Base-by-base conservation (phyloP, 2,113 vertebrate species). In the Dolichallabes microphthalmus region DNA sequence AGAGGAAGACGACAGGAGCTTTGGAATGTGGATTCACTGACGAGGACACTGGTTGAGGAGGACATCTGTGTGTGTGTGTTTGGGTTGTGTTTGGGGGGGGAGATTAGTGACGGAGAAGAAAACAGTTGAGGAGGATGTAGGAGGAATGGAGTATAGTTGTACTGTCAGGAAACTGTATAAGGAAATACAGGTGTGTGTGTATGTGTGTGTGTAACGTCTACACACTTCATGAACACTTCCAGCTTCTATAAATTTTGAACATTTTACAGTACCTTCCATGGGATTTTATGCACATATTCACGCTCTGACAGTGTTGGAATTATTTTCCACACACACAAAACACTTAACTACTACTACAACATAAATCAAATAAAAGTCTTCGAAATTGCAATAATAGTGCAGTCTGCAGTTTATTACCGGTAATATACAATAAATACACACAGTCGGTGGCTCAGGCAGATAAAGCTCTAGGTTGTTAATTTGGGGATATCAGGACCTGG, bases 1-100 rank as follows among this genome's bases (percentile, higher is more conserved):
- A 90, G 90, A 85, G 87, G 86, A 92, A 92, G 92, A 92, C 90
- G 93, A 91, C 89, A 89, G 88, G 93, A 92, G 91, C 90, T 89
- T 85, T 80, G 89, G 83, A 84, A 64, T 52, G 71, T 30, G 20
- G 63, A 4, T 32, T 71, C 45, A 84, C 88, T 82, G 82, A 83
- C 64, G 84, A 82, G 78, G 55, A 71, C 14, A 17, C 30, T 32
- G 50, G 45, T 85, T 20, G 35, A 39, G 78, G 57, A 52, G 55
- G 74, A 25, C n/a, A 66, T 55, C 53, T 35, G 19, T 63, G n/a
- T 60, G 32, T 68, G 35, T 60, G 11, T 63, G n/a, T 71, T 8
- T 71, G 32, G 50, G 69, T 69, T 74, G 22, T 63, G 68, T 69
- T 15, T 63, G 68, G 15, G 17, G 32, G 19, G 30, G 64, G 15